A percentile compares a stretch with the other conserved stretches of the same genome.
phyloP scores from a whole-genome alignment of 35 echinoderm and acorn worm genomes.

The Apostichopus parvimensis region DNA sequence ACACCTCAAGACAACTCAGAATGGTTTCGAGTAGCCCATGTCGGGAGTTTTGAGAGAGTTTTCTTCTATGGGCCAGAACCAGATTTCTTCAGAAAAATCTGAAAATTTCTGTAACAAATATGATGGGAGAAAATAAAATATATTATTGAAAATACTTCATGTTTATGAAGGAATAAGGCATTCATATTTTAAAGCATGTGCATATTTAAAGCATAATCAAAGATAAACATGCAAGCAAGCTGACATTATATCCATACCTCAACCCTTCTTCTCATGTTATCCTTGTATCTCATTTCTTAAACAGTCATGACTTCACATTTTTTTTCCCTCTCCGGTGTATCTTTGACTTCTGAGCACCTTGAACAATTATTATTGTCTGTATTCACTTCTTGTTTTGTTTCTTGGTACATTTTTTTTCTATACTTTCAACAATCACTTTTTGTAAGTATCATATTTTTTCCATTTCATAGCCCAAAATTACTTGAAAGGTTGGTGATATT shows the following conservation, averaged over 20 bases:
- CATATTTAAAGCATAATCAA: background rate
- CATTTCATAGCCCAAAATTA: constrained; percentile 2
- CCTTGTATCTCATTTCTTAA: background rate
- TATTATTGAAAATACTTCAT: too few relatives aligned
- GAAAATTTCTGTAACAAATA: too few relatives aligned
- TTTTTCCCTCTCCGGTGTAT: too few relatives aligned
- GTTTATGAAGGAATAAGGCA: too few relatives aligned
- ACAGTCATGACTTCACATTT: too few relatives aligned
- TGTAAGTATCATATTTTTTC: background rate
- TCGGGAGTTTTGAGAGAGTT: too few relatives aligned
- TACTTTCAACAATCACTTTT: background rate
- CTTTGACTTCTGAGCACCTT: background rate
- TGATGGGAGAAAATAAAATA: too few relatives aligned
- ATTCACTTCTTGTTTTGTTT: background rate
- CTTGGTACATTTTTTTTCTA: background rate
- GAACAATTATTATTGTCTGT: background rate
- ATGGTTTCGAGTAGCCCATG: too few relatives aligned
- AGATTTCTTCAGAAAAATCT: too few relatives aligned
- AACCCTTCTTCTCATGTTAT: background rate
- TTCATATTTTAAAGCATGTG: too few relatives aligned
- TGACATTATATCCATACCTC: background rate
- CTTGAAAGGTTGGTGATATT: background rate
- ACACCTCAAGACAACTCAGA: too few relatives aligned
- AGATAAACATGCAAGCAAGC: background rate
- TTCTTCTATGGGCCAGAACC: too few relatives aligned